phyloP scores from a whole-genome alignment of 2,797 vertebrate genomes.

The Remorina albescens region DNA sequence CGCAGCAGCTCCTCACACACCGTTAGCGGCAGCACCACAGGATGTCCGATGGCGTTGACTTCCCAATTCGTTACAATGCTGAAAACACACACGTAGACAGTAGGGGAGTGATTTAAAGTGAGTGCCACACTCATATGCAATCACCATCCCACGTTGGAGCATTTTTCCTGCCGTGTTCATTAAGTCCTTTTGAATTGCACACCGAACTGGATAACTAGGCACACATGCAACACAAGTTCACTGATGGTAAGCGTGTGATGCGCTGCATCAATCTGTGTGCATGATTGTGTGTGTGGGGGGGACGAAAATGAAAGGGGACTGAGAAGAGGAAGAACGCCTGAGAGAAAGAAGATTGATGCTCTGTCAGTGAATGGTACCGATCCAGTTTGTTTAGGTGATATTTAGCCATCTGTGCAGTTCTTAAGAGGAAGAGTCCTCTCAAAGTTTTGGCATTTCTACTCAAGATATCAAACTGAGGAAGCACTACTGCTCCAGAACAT shows the following conservation, averaged over 20 bases:
- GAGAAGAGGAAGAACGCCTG: conserved; percentile 50
- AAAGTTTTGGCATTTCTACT: conserved; percentile 43
- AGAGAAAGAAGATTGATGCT: conserved; percentile 68
- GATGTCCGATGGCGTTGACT: conserved; percentile 90
- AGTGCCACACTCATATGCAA: conserved; percentile 46
- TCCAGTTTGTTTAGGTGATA: conserved; percentile 78
- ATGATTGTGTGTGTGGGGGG: conserved; percentile 8
- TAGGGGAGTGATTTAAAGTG: conserved; percentile 53
- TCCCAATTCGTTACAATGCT: conserved; percentile 91
- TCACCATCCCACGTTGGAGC: conserved; percentile 48
- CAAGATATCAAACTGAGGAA: conserved; percentile 5
- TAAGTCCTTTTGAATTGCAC: conserved; percentile 59
- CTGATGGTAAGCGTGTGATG: conserved; percentile 21
- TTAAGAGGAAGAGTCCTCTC: conserved; percentile 35
- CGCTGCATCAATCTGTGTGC: conserved; percentile 2
- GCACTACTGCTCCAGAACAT: background rate
- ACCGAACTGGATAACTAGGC: conserved; percentile 30
- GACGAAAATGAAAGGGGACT: conserved; percentile 7
- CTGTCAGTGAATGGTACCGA: conserved; percentile 67
- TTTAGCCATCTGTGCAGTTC: conserved; percentile 79
- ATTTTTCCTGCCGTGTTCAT: conserved; percentile 59
- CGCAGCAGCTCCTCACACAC: conserved; percentile 91
- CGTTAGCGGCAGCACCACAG: conserved; percentile 87
- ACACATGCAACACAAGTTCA: conserved; percentile 29
- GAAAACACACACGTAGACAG: conserved; percentile 58